Base-by-base conservation (phyloP, 2,888 invertebrate genomes). In the Phragmatobia fuliginosa region DNA sequence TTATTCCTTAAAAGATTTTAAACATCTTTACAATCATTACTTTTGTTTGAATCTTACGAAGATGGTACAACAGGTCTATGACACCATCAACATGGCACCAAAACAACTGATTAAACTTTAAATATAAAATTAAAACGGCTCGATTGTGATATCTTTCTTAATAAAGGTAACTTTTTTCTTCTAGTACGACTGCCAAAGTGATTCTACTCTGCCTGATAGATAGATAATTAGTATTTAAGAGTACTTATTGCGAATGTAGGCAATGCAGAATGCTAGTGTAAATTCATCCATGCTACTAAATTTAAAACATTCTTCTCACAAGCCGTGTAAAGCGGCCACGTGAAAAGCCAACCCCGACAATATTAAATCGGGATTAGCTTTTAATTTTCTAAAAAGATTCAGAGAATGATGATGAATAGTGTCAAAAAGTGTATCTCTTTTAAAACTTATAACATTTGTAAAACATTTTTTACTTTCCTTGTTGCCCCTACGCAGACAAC, bases 391-490 rank as follows among this genome's bases (percentile, higher is more conserved):
- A n/a, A n/a, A n/a, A 38, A 11, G 10, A 38, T 10, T 10, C 36
- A 10, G 36, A 38, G 36, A 14, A 38, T 38, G 14, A 38, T 10
- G 10, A 38, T 10, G 36, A 38, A 38, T 11, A 33, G 7, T 3
- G 21, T n/a, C 7, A 10, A 10, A 49, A n/a, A 38, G 2, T 38
- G 1, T 38, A 2, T 49, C 2, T 18, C 0, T 45, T 3, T 21
- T 21, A 21, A 45, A 45, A 49, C n/a, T n/a, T n/a, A n/a, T n/a
- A n/a, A n/a, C n/a, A n/a, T n/a, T n/a, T n/a, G n/a, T n/a, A n/a
- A n/a, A n/a, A 21, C 45, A 61, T 65, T 65, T 62, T 33, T 67
- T 65, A 64, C 58, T 31, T 64, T 33, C 60, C 60, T 61, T 32
- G 59, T 67, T 33, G 65, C 61, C 66, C 49, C 60, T 64, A 52